Evolutionary conservation across 1,140 invertebrate species (phyloP).

Genomic region (Rhizoglyphus robini): DNA sequence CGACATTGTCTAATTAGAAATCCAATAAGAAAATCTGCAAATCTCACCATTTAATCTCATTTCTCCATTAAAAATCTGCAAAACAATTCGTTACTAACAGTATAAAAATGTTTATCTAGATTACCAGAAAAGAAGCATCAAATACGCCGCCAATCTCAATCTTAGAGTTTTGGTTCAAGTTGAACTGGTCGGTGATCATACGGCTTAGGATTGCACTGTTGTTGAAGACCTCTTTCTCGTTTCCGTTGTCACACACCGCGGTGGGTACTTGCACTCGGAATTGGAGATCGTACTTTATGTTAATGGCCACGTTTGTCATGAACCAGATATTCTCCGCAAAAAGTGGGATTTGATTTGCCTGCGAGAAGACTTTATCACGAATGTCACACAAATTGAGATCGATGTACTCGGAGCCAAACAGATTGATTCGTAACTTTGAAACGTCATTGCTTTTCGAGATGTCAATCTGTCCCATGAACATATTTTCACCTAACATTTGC

Average conservation of each 20-base stretch:
- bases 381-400: slow-evolving; percentile 9
- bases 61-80: not conserved
- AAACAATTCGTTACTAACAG: not conserved
- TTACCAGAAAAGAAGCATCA: not conserved
- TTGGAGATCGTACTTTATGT: not conserved
- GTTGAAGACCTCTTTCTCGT: no score
- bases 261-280: not conserved
- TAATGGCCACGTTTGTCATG: not conserved
- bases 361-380: not conserved
- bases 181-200: not conserved
- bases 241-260: not conserved
- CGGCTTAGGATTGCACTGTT: not conserved
- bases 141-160: not conserved
- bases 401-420: not conserved
- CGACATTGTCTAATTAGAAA: not conserved
- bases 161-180: not conserved
- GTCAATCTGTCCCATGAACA: not conserved
- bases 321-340: not conserved
- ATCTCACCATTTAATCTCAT: slow-evolving; percentile 1
- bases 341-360: not conserved
- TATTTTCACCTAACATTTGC: not conserved
- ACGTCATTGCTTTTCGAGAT: not conserved
- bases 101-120: not conserved
- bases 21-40: not conserved
- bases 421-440: not conserved